These are phyloP conservation scores for Drosophila anceps DNA, from an alignment of 2,888 invertebrate species.

Conservation along the genomic window DNA sequence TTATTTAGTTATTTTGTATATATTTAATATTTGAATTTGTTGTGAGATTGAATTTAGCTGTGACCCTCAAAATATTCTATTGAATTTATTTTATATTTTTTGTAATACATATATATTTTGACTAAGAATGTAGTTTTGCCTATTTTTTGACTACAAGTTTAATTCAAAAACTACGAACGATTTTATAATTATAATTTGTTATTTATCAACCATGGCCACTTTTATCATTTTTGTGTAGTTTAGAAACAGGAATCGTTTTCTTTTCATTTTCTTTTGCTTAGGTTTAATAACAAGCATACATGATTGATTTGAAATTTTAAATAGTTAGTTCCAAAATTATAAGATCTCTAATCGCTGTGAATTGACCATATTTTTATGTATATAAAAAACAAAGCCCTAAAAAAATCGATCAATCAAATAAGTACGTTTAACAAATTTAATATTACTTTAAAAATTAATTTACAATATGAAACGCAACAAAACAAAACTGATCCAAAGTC, in stretches of 20 bases:
- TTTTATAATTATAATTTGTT: conserved; percentile 11
- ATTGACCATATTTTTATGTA: conserved; percentile 37
- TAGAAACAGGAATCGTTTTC: neutral
- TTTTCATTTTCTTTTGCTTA: neutral
- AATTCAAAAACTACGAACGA: conserved; percentile 39
- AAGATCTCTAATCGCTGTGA: conserved; percentile 24
- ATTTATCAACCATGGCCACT: conserved; percentile 11
- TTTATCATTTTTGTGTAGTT: neutral
- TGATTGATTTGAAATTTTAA: neutral
- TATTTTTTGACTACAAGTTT: conserved; percentile 14
- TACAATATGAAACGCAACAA: neutral
- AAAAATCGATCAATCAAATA: neutral
- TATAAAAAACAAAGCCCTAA: conserved; percentile 13
- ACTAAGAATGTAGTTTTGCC: conserved; percentile 24
- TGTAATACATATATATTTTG: conserved; percentile 14
- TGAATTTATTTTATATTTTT: conserved; percentile 18
- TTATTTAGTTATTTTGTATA: conserved; percentile 5
- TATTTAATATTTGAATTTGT: conserved; percentile 20
- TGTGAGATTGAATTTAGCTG: conserved; percentile 50
- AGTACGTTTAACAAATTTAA: neutral
- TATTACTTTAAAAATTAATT: neutral
- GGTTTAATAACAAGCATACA: neutral
- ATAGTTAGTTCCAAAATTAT: neutral
- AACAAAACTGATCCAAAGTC: neutral
- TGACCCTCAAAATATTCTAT: conserved; percentile 44